Conservation (phyloP, 2,113 vertebrate genomes). For the Corythornis vintsioides region DNA sequence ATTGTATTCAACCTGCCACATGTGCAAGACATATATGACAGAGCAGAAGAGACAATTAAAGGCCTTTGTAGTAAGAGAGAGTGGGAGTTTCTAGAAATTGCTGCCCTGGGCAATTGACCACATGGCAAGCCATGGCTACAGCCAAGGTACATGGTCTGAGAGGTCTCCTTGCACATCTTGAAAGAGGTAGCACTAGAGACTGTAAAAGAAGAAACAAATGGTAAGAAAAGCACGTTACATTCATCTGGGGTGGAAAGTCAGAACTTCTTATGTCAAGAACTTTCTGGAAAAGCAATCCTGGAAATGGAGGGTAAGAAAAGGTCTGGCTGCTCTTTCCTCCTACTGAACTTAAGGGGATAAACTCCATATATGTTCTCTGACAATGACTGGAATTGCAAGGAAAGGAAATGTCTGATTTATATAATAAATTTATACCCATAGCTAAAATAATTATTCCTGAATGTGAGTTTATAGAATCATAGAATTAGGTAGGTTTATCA, state of each 20-base stretch:
- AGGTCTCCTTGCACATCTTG: not conserved
- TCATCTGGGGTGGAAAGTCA: not conserved
- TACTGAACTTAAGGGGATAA: not conserved
- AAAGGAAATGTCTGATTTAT: not conserved
- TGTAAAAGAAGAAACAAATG: not conserved
- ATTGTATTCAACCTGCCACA: not conserved
- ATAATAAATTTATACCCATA: not conserved
- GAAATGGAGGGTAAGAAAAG: not conserved
- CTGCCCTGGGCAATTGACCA: not conserved
- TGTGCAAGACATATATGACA: not conserved
- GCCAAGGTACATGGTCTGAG: not conserved
- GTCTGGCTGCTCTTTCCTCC: not conserved
- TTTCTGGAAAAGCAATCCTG: not conserved
- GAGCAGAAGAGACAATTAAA: not conserved
- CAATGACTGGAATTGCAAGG: not conserved
- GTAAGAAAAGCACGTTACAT: not conserved
- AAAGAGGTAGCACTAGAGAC: not conserved
- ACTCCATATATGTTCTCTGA: rapidly evolving
- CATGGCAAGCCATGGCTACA: not conserved
- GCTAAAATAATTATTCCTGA: not conserved
- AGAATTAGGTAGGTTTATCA: not conserved
- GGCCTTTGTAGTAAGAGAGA: not conserved
- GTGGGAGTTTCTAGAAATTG: not conserved
- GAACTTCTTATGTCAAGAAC: not conserved
- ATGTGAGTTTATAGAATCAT: not conserved